Evolutionary conservation across 2,113 vertebrate species (phyloP).

Genomic region (Hydrochoerus hydrochaeris): DNA sequence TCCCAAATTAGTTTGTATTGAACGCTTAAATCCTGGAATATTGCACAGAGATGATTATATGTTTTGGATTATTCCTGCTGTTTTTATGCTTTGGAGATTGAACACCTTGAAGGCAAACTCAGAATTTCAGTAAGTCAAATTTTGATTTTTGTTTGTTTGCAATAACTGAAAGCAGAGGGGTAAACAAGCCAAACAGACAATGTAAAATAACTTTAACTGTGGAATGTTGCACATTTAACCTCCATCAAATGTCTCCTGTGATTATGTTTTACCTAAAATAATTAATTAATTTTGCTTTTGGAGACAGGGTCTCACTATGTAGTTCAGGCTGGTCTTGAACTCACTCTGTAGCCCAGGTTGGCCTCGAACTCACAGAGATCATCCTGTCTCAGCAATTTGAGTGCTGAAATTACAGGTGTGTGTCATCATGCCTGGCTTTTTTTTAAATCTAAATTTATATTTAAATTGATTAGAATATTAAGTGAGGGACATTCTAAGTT

Average conservation of each 20-base stretch:
- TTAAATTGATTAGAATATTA: neutral
- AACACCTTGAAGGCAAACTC: constrained; percentile 42
- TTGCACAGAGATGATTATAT: neutral
- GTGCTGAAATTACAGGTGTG: neutral
- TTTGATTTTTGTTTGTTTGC: neutral
- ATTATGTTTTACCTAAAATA: neutral
- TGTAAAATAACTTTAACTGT: neutral
- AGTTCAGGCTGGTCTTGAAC: neutral
- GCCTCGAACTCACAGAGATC: neutral
- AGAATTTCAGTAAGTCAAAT: constrained; percentile 52
- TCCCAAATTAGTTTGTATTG: neutral
- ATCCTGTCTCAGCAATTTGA: neutral
- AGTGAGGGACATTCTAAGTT: neutral
- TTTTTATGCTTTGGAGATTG: neutral
- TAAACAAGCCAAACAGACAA: constrained; percentile 29
- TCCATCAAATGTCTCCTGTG: neutral
- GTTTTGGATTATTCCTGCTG: neutral
- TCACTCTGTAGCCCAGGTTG: neutral
- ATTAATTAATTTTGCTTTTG: neutral
- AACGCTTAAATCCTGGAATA: neutral
- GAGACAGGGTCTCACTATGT: neutral
- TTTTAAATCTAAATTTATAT: constrained; percentile 29
- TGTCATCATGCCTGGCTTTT: neutral
- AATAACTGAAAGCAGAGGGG: neutral
- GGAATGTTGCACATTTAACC: neutral